Percentiles rank a stretch among this genome's conserved stretches.
Conservation (phyloP, 2,888 invertebrate genomes). For the Doris montereyensis region DNA sequence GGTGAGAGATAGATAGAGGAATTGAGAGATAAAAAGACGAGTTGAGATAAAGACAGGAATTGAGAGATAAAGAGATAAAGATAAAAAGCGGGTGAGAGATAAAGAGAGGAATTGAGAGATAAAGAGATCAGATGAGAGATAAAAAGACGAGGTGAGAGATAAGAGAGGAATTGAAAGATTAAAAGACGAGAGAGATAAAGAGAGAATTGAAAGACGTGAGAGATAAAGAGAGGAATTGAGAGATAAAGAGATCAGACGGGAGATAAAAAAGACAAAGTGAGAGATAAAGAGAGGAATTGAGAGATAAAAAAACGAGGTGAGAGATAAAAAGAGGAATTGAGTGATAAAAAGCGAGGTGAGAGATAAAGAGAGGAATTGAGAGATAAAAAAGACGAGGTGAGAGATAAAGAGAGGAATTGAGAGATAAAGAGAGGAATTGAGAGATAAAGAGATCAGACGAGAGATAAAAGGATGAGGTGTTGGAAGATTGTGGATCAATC, state of each 20-base stretch:
- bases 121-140: background rate
- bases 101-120: background rate
- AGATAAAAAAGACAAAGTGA: background rate
- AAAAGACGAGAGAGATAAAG: slow-evolving; percentile 5
- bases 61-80: background rate
- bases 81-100: background rate
- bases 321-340: background rate
- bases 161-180: background rate
- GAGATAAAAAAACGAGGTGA: background rate
- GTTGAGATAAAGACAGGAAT: background rate
- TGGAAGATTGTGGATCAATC: background rate
- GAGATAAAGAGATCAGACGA: background rate
- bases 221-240: slow-evolving; percentile 24
- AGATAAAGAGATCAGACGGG: background rate
- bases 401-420: background rate
- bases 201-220: slow-evolving; percentile 1
- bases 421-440: background rate
- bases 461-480: background rate
- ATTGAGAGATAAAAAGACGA: background rate
- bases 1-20: background rate
- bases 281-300: background rate
- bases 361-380: background rate
- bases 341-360: too few species aligned
- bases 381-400: background rate
- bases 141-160: background rate